A percentile compares a stretch with the other conserved stretches of the same genome.
These are phyloP conservation scores for Galerucella calmariensis DNA, from an alignment of 2,888 invertebrate genomes.

Conservation along the genomic window DNA sequence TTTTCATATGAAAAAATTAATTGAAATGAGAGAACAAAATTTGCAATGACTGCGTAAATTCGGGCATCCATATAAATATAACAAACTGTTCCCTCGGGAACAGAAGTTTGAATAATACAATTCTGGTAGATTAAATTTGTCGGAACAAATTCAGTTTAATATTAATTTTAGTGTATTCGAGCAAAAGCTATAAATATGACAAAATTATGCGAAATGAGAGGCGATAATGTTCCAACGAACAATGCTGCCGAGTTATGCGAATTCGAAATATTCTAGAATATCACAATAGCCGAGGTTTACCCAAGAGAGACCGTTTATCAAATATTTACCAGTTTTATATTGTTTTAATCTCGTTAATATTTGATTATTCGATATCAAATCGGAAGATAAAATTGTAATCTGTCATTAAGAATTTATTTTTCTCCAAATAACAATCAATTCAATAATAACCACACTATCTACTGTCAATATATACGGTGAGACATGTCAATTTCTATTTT, in stretches of 20 bases:
- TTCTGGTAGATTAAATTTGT: conserved; percentile 41
- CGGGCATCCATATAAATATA: conserved; percentile 13
- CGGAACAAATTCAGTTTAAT: conserved; percentile 41
- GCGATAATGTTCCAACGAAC: conserved; percentile 33
- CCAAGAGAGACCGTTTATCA: conserved; percentile 29
- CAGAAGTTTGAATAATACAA: conserved; percentile 41
- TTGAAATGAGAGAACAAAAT: not conserved
- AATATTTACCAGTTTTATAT: not conserved
- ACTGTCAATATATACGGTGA: too few relatives aligned
- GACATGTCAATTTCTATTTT: too few relatives aligned
- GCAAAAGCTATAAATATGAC: conserved; percentile 40
- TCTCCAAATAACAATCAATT: too few relatives aligned
- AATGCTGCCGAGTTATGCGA: conserved; percentile 34
- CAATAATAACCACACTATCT: too few relatives aligned
- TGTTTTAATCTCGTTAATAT: not conserved
- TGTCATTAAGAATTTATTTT: too few relatives aligned
- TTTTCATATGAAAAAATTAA: not conserved
- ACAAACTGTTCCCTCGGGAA: conserved; percentile 38
- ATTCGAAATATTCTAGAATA: conserved; percentile 33
- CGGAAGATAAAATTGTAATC: too few relatives aligned
- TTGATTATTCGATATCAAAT: too few relatives aligned
- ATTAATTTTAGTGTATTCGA: conserved; percentile 39
- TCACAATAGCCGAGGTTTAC: conserved; percentile 22
- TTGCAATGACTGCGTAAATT: not conserved
- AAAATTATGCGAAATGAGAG: conserved; percentile 36